phyloP scores from a whole-genome alignment of 92 coral and sea anemone genomes.

The Pocillopora grandis region DNA sequence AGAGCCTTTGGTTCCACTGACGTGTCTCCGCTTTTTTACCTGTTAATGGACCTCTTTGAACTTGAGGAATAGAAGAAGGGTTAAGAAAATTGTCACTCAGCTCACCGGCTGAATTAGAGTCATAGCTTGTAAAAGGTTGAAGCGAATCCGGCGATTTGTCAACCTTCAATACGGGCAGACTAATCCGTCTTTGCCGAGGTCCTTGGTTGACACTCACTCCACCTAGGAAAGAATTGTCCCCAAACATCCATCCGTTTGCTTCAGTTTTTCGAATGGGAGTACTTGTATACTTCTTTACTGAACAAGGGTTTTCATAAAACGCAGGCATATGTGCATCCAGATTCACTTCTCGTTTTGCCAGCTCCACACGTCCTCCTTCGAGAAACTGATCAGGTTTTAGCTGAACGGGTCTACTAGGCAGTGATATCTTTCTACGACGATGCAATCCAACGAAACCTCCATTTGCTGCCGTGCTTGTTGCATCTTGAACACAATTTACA shows the following conservation, averaged over 20 bases:
- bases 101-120: neutral
- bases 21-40: constrained; percentile 2
- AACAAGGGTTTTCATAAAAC: constrained; percentile 9
- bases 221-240: neutral
- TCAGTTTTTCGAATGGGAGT: constrained; percentile 7
- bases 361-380: constrained; percentile 24
- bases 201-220: neutral
- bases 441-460: constrained; percentile 10
- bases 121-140: neutral
- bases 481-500: neutral
- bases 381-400: constrained; percentile 15
- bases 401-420: neutral
- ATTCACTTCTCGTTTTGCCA: constrained; percentile 28
- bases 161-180: constrained; percentile 28
- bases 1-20: constrained; percentile 2
- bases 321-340: constrained; percentile 26
- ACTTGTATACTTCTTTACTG: neutral
- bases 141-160: constrained; percentile 6
- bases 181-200: constrained; percentile 12
- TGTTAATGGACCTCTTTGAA: constrained; percentile 1
- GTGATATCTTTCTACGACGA: constrained; percentile 20
- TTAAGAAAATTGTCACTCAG: neutral
- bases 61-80: constrained; percentile 9
- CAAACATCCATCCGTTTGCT: constrained; percentile 33
- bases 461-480: constrained; percentile 4